Evolutionary conservation across 2,797 vertebrate genomes (phyloP).

Genomic region (Anolis apletophallus): DNA sequence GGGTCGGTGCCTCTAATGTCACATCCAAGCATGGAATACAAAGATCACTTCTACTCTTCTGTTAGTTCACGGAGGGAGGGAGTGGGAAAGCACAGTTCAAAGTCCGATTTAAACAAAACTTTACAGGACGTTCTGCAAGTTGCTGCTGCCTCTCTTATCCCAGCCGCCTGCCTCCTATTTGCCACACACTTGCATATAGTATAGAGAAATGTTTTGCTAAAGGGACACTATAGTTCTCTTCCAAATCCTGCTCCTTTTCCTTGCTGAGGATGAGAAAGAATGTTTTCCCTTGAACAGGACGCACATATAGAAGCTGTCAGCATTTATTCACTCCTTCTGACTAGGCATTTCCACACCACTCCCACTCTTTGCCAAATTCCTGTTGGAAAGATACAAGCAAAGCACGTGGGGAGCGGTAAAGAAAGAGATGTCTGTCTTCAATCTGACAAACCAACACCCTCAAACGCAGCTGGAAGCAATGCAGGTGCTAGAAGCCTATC

Average conservation of each 20-base stretch:
- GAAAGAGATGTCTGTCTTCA: not conserved
- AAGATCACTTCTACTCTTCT: constrained; percentile 28
- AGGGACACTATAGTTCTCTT: not conserved
- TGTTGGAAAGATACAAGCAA: not conserved
- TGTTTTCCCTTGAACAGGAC: not conserved
- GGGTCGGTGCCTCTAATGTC: not conserved
- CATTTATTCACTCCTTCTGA: not conserved
- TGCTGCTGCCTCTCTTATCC: constrained; percentile 11
- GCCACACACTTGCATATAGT: not conserved
- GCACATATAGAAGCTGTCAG: not conserved
- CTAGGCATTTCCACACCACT: constrained; percentile 2
- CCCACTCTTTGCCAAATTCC: constrained; percentile 21
- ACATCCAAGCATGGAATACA: constrained; percentile 17
- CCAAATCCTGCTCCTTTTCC: not conserved
- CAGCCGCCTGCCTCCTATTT: constrained; percentile 27
- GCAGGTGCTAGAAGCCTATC: constrained; percentile 8
- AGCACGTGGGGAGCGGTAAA: not conserved
- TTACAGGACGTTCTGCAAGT: not conserved
- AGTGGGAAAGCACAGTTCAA: not conserved
- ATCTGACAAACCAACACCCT: constrained; percentile 14
- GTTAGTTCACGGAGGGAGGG: rapidly evolving
- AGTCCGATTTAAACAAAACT: constrained; percentile 23
- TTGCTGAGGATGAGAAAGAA: not conserved
- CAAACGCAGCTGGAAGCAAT: not conserved
- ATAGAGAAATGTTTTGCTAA: not conserved